Percentiles rank a stretch among this genome's conserved stretches.
phyloP scores from a whole-genome alignment of 2,113 vertebrate species.

The Chloroceryle aenea region DNA sequence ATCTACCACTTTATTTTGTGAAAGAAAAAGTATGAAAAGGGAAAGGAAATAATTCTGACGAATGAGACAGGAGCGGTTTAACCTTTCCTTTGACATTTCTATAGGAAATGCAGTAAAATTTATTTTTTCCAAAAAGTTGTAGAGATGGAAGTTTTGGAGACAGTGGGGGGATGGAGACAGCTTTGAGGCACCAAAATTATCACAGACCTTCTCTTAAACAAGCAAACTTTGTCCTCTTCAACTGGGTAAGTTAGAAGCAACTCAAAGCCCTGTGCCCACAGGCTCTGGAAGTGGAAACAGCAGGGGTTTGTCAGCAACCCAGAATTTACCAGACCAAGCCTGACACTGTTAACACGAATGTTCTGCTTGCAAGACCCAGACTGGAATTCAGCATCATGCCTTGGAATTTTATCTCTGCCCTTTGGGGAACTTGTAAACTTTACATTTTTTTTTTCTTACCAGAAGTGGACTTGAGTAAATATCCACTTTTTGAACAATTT shows the following conservation, averaged over 20 bases:
- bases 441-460: neutral
- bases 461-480: neutral
- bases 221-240: neutral
- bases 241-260: neutral
- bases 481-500: accelerated
- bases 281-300: neutral
- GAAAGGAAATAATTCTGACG: slow-evolving; percentile 16
- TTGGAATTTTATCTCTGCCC: neutral
- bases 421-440: neutral
- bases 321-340: neutral
- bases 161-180: neutral
- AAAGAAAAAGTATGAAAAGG: neutral
- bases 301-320: neutral
- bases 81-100: slow-evolving; percentile 43
- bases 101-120: neutral
- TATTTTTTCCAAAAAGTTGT: neutral
- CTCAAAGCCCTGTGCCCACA: neutral
- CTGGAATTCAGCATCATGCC: neutral
- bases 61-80: neutral
- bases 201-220: neutral
- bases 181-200: neutral
- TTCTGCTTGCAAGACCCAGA: neutral
- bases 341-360: neutral
- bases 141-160: neutral
- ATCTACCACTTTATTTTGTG: neutral